Percentiles rank a stretch among this genome's conserved stretches.
phyloP scores from a whole-genome alignment of 2,113 vertebrate genomes.

The Zosterops japonicus region DNA sequence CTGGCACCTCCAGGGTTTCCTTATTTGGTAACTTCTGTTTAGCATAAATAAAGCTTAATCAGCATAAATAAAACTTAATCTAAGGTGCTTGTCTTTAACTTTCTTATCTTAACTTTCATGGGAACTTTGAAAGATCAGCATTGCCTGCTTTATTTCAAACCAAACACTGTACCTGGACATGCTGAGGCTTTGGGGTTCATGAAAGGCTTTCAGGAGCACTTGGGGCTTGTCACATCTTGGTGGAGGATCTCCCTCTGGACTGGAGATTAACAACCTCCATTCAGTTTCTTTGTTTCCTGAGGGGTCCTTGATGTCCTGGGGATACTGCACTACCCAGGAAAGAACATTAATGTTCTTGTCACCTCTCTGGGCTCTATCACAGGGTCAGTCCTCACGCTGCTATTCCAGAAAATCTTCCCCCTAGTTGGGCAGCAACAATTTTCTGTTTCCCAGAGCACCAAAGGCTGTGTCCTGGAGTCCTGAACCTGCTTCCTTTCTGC shows the following conservation, averaged over 20 bases:
- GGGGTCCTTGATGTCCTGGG: background rate
- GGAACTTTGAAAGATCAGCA: background rate
- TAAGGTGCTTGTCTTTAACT: background rate
- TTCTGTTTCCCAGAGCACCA: background rate
- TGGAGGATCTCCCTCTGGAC: background rate
- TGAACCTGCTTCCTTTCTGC: background rate
- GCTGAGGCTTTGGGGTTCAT: background rate
- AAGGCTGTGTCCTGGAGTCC: background rate
- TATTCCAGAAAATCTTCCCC: background rate
- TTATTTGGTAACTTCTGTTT: background rate
- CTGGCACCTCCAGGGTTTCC: background rate
- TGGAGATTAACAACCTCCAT: background rate
- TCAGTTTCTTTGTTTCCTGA: background rate
- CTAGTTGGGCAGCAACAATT: background rate
- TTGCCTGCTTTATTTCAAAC: background rate
- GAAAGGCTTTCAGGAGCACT: background rate
- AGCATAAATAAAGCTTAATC: background rate
- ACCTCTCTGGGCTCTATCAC: background rate
- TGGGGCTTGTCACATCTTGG: background rate
- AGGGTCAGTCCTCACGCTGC: accelerated
- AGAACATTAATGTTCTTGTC: background rate
- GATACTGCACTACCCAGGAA: background rate
- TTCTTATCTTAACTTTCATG: background rate
- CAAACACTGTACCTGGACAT: accelerated
- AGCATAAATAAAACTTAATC: background rate